phyloP scores from a whole-genome alignment of 1,140 invertebrate genomes.

The Tetraneura akinire region DNA sequence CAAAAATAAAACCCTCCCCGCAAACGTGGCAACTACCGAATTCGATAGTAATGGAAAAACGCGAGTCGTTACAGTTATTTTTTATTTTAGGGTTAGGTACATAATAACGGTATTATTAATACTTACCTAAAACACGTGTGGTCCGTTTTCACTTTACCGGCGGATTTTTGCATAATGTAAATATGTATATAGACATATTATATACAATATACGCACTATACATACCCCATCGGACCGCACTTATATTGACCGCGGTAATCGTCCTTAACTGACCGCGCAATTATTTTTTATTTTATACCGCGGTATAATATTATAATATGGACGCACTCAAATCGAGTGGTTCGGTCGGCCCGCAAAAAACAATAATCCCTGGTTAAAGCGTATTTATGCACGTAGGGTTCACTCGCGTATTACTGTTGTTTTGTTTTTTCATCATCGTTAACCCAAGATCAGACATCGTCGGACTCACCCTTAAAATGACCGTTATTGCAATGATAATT shows the following conservation, averaged over 20 bases:
- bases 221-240: too few species aligned
- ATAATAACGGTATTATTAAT: too few species aligned
- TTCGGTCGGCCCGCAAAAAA: neutral
- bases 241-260: slow-evolving; percentile 1
- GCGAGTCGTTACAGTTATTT: neutral
- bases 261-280: slow-evolving; percentile 25
- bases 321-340: slow-evolving; percentile 15
- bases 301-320: too few species aligned
- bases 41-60: neutral
- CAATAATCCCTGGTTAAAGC: slow-evolving; percentile 7
- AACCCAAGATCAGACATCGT: neutral
- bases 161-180: slow-evolving; percentile 19
- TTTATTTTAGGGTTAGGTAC: neutral
- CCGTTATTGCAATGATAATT: neutral
- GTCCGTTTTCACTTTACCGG: slow-evolving; percentile 14
- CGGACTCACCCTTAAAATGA: neutral
- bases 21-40: neutral
- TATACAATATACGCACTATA: too few species aligned
- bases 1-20: neutral
- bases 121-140: too few species aligned
- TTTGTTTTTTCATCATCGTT: slow-evolving; percentile 19
- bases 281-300: slow-evolving; percentile 28
- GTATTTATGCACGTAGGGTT: neutral
- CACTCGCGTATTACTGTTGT: too few species aligned
- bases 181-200: too few species aligned